phyloP scores from a whole-genome alignment of 2,888 invertebrate species.

The Pachliopta kotzebuea region DNA sequence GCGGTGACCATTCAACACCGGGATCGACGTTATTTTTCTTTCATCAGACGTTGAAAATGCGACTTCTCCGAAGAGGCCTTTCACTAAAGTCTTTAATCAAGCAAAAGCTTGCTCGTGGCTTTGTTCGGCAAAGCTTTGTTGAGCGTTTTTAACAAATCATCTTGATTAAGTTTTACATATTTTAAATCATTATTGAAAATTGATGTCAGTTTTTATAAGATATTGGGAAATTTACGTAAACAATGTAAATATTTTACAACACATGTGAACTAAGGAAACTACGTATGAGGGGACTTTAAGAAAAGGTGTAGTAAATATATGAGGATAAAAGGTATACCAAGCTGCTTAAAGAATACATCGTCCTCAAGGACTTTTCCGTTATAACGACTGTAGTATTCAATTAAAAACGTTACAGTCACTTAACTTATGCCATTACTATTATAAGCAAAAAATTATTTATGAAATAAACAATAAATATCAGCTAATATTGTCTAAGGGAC shows the following conservation, averaged over 20 bases:
- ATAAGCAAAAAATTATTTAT: too few species aligned
- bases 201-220: background rate
- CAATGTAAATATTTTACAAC: background rate
- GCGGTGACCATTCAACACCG: conserved; percentile 37
- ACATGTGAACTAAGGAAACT: too few species aligned
- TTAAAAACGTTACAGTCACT: too few species aligned
- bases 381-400: too few species aligned
- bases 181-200: background rate
- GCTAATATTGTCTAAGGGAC: background rate
- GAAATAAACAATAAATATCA: background rate
- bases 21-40: conserved; percentile 58
- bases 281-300: too few species aligned
- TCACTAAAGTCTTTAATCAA: conserved; percentile 27
- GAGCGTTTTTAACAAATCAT: conserved; percentile 14
- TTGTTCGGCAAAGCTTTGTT: conserved; percentile 9
- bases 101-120: conserved; percentile 6
- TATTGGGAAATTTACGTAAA: background rate
- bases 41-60: conserved; percentile 57
- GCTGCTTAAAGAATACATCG: too few species aligned
- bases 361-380: too few species aligned
- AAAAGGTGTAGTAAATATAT: too few species aligned
- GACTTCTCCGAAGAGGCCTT: conserved; percentile 35
- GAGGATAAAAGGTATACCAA: too few species aligned
- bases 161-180: conserved; percentile 6
- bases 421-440: background rate